Conservation (phyloP, 1,140 invertebrate genomes). For the Drosophila suzukii region DNA sequence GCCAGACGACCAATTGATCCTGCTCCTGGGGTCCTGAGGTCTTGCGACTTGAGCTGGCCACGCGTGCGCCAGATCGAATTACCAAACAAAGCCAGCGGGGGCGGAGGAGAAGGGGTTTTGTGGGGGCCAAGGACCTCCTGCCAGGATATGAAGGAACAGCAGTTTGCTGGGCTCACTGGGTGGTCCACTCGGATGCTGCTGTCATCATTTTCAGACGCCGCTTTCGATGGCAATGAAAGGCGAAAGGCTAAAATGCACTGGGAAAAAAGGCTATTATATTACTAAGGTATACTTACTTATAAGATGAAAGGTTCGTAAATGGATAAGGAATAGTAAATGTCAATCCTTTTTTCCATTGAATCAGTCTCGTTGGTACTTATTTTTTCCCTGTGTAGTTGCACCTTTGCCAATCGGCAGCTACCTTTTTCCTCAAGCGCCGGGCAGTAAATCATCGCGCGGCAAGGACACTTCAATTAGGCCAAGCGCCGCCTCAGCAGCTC, state of each 20-base stretch:
- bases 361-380: too few relatives aligned
- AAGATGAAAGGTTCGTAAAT: too few relatives aligned
- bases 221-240: constrained; percentile 56
- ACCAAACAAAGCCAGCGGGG: constrained; percentile 20
- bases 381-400: neutral
- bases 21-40: constrained; percentile 9
- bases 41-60: constrained; percentile 49
- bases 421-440: constrained; percentile 16
- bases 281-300: too few relatives aligned
- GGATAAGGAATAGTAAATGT: too few relatives aligned
- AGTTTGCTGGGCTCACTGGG: constrained; percentile 47
- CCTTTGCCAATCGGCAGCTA: constrained; percentile 19
- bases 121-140: constrained; percentile 56
- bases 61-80: constrained; percentile 64
- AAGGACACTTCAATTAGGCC: constrained; percentile 75
- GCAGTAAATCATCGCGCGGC: constrained; percentile 46
- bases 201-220: constrained; percentile 5
- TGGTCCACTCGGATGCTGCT: constrained; percentile 49
- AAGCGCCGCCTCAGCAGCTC: constrained; percentile 62
- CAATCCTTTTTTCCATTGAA: too few relatives aligned
- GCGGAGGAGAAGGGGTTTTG: constrained; percentile 4
- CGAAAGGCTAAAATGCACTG: constrained; percentile 12
- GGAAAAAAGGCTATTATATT: neutral
- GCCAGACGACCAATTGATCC: constrained; percentile 23
- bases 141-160: constrained; percentile 55